These are phyloP conservation scores for Megalops cyprinoides DNA, from an alignment of 2,797 vertebrate genomes.

Conservation along the genomic window DNA sequence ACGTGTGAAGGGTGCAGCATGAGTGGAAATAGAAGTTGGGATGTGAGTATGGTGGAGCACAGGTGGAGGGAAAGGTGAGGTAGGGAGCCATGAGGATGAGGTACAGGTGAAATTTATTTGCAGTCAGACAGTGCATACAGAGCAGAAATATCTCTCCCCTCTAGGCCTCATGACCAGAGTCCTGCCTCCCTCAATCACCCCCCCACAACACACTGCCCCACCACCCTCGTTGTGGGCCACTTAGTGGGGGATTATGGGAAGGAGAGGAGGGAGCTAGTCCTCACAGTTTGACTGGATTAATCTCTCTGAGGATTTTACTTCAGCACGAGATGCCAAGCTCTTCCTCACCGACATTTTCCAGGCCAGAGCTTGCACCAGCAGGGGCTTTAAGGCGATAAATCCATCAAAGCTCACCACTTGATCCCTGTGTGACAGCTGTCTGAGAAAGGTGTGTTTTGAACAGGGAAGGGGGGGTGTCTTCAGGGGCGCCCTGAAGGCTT, in stretches of 20 bases:
- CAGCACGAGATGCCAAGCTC: background rate
- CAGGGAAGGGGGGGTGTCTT: background rate
- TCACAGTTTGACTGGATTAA: slow-evolving; percentile 21
- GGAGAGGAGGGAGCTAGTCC: background rate
- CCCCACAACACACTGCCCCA: too few species aligned
- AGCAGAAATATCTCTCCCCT: too few species aligned
- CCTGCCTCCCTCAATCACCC: too few species aligned
- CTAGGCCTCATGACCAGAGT: too few species aligned
- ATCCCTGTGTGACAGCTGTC: background rate
- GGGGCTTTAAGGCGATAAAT: background rate
- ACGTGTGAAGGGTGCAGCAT: too few species aligned
- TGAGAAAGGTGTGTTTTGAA: background rate
- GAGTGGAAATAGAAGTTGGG: too few species aligned
- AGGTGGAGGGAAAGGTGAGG: too few species aligned
- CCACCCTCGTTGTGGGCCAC: too few species aligned
- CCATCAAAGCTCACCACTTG: background rate
- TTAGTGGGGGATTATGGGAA: slow-evolving; percentile 20
- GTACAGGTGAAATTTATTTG: too few species aligned
- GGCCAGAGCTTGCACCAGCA: background rate
- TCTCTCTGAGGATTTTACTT: slow-evolving; percentile 12
- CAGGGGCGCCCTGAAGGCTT: background rate
- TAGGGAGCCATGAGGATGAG: too few species aligned
- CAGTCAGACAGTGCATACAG: too few species aligned
- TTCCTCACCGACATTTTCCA: background rate
- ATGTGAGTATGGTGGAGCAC: too few species aligned